phyloP scores from a whole-genome alignment of 1,140 invertebrate species.

The Drosophila sechellia region DNA sequence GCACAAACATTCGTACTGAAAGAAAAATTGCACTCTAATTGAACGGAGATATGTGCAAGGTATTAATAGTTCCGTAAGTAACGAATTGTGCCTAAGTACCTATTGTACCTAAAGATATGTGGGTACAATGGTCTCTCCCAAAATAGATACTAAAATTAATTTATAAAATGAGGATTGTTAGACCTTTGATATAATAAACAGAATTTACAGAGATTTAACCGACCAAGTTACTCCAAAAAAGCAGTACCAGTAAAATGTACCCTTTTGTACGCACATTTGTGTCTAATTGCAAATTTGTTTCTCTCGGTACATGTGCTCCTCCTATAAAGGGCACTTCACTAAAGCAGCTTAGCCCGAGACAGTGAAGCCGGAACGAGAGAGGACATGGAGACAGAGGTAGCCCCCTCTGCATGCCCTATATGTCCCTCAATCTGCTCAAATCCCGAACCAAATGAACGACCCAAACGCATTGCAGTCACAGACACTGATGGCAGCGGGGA shows the following conservation, averaged over 20 bases:
- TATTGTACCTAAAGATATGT: no score
- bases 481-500: conserved; percentile 6
- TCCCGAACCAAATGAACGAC: conserved; percentile 70
- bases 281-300: background rate
- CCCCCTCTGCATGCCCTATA: conserved; percentile 12
- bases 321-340: conserved; percentile 40
- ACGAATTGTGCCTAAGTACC: no score
- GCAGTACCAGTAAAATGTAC: no score
- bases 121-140: no score
- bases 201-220: no score
- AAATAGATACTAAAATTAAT: no score
- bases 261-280: background rate
- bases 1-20: conserved; percentile 16
- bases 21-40: background rate
- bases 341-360: conserved; percentile 69
- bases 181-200: no score
- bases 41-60: no score
- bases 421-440: conserved; percentile 59
- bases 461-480: conserved; percentile 72
- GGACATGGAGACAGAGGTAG: background rate
- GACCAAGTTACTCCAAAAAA: no score
- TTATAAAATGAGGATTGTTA: no score
- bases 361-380: conserved; percentile 14
- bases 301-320: conserved; percentile 30
- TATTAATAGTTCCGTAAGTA: background rate